Evolutionary conservation across 2,888 invertebrate genomes (phyloP), one percentile per base, ranked within the genome.

Genomic region (Eudasyphora cyanicolor): DNA sequence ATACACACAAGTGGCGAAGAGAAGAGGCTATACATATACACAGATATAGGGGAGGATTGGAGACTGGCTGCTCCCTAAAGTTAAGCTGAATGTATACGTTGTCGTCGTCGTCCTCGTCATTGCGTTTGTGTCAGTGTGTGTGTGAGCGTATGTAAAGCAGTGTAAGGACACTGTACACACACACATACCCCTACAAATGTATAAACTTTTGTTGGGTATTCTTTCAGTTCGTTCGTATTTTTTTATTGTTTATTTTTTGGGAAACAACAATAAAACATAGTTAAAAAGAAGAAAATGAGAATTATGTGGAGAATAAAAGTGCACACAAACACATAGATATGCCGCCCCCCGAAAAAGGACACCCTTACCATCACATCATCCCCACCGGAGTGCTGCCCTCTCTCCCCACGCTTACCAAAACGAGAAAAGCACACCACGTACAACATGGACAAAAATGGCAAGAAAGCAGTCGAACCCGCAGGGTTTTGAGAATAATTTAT

Each of bases 1-100:
- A 67, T 42, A 73, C 32, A 73, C 32, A 60, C 38, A 80, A 71
- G 51, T 27, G 45, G 57, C 19, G 21, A 70, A 21, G 7, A n/a
- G 17, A 35, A 21, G 54, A 35, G 71, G 77, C 76, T 74, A n/a
- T n/a, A n/a, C n/a, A n/a, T n/a, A 79, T 75, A 38, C 75, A 73
- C 73, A 76, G n/a, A n/a, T 42, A 77, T 84, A 84, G 79, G 84
- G 84, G 84, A 81, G 84, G 78, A 73, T 84, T 81, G 84, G 83
- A 81, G 75, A 76, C 84, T 73, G 81, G 51, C 84, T 76, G 84
- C 81, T 81, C 84, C 78, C 81, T 49, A 81, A 84, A 73, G 51
- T 60, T 75, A 38, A 80, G 49, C 21, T 32, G 21, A 64, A 35
- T 51, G 67, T 51, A 35, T 45, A 74, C 42, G 60, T 62, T 70